Base-by-base conservation (phyloP, 2,113 vertebrate species). In the Todiramphus chloris region DNA sequence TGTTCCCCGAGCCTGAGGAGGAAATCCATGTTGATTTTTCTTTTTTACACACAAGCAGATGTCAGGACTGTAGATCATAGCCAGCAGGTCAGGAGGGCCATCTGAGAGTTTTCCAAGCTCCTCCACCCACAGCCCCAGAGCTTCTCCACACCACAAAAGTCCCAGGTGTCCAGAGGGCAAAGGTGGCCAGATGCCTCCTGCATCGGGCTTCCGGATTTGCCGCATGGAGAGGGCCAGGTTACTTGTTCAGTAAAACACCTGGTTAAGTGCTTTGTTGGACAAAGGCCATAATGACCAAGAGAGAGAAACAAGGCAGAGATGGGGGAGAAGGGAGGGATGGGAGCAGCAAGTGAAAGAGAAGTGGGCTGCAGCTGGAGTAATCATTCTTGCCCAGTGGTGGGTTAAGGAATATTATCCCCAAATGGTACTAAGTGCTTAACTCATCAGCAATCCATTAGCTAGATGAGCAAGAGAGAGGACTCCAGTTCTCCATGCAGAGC, bases 231-330 rank as follows among this genome's bases (percentile, higher is more conserved):
- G 72, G 55, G 23, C 79, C 90, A 66, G 55, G 90, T 91, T 81
- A 79, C 69, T 56, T 24, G 17, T 62, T 80, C 2, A 1, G 6
- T 76, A 74, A 43, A 93, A 94, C 96, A 96, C 95, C 91, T 95
- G 96, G 87, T 70, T 94, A 95, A 94, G 93, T 95, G 92, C 86
- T 96, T 82, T 92, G 53, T 59, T 95, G 93, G 91, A 95, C 0
- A 2, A 43, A 89, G 89, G 92, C 91, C 90, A 95, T 37, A 70
- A 64, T 4, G 4, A 74, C 39, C 50, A 23, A 64, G 68, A 60
- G 66, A 75, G 53, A 92, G 44, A 82, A 82, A 68, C 13, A 41
- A 53, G 82, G 35, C 23, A 69, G 72, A 53, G 53, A 39, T 48
- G 37, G 41, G 51, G 17, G 43, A 79, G 21, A 67, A 80, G 46